Conservation (phyloP, 2,113 vertebrate species). For the Vireo altiloquus region DNA sequence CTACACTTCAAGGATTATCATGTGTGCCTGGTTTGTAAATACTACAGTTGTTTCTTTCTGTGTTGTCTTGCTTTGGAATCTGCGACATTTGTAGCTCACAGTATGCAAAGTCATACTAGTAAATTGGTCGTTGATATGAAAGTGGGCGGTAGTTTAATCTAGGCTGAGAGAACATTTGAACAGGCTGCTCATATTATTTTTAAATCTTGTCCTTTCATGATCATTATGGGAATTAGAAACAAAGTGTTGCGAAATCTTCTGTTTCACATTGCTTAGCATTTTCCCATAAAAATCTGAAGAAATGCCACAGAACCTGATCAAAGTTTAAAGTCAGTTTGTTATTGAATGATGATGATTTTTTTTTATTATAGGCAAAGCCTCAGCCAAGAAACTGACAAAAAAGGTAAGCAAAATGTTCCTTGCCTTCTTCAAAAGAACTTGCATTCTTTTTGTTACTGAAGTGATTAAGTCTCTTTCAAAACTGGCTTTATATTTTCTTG, state of each 20-base stretch:
- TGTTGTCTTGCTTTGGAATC: neutral
- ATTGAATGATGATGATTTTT: constrained; percentile 20
- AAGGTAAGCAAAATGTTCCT: constrained; percentile 68
- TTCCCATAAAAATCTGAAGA: constrained; percentile 56
- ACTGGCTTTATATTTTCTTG: constrained; percentile 31
- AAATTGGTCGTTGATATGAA: neutral
- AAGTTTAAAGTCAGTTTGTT: constrained; percentile 54
- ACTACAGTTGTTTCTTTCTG: neutral
- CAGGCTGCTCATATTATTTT: constrained; percentile 22
- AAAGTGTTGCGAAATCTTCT: constrained; percentile 43
- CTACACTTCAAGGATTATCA: neutral
- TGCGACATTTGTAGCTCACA: neutral
- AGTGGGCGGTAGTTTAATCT: neutral
- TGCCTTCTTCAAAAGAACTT: constrained; percentile 35
- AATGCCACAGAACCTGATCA: constrained; percentile 52
- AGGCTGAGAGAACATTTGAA: neutral
- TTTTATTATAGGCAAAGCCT: constrained; percentile 72
- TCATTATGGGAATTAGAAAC: constrained; percentile 32
- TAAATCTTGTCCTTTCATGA: constrained; percentile 10
- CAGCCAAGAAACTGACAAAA: constrained; percentile 73
- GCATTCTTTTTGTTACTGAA: constrained; percentile 38
- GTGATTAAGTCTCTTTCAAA: constrained; percentile 15
- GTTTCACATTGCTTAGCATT: constrained; percentile 52
- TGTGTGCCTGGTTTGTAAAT: neutral
- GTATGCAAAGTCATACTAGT: neutral